phyloP scores from a whole-genome alignment of 2,113 vertebrate genomes.

The Oriolus oriolus region DNA sequence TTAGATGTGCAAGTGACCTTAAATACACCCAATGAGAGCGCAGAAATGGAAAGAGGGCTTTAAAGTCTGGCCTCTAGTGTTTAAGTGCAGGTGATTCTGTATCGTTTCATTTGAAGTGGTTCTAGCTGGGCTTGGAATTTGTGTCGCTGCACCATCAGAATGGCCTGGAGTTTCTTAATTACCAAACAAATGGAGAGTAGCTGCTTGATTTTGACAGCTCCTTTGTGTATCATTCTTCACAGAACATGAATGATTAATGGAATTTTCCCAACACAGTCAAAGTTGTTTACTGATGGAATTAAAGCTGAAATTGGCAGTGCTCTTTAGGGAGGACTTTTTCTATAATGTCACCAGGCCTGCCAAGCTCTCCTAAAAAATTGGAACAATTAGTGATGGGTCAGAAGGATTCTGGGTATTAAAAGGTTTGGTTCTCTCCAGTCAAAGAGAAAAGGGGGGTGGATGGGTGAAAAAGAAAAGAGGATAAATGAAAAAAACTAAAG shows the following conservation, averaged over 20 bases:
- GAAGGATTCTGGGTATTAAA: slow-evolving; percentile 50
- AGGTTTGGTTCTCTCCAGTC: slow-evolving; percentile 17
- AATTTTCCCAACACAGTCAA: slow-evolving; percentile 77
- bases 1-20: slow-evolving; percentile 5
- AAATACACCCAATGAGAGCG: not conserved
- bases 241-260: slow-evolving; percentile 82
- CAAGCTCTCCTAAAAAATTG: slow-evolving; percentile 71
- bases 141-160: slow-evolving; percentile 41
- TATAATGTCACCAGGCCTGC: slow-evolving; percentile 67
- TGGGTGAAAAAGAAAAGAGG: not conserved
- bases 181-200: slow-evolving; percentile 76
- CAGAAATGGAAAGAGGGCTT: not conserved
- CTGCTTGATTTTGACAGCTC: slow-evolving; percentile 71
- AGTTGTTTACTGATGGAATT: slow-evolving; percentile 80
- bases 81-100: slow-evolving; percentile 36
- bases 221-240: slow-evolving; percentile 75
- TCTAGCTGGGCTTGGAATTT: slow-evolving; percentile 60
- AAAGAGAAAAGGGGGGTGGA: not conserved
- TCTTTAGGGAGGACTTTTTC: slow-evolving; percentile 72
- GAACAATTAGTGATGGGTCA: slow-evolving; percentile 62
- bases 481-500: not conserved
- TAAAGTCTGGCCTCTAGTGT: not conserved
- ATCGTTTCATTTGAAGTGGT: not conserved
- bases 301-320: slow-evolving; percentile 76
- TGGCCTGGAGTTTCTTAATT: slow-evolving; percentile 76